Base-by-base conservation (phyloP, 2,888 invertebrate species). In the Mythimna lalbum region DNA sequence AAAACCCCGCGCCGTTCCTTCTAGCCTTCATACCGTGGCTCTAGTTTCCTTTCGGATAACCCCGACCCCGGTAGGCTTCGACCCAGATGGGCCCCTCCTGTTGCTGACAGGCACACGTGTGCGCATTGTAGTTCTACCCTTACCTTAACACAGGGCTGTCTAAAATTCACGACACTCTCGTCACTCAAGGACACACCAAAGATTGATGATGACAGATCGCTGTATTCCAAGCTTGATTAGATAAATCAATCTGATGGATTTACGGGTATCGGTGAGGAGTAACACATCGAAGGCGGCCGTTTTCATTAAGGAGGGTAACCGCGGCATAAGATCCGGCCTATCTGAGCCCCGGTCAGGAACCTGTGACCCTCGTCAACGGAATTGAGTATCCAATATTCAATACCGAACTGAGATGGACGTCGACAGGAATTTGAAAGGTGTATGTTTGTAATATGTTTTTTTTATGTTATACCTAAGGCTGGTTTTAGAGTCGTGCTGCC, bases 281-380 rank as follows among this genome's bases (percentile, higher is more conserved):
- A 62, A 49, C 49, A 52, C 17, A 52, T 73, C 3, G 62, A 61
- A 17, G n/a, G 60, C 59, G 9, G n/a, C 66, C 52, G 67, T 74
- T 81, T 81, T 78, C 66, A 81, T 78, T 81, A 78, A 62, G 39
- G 63, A 5, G 50, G 66, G 71, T 60, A 69, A 74, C 63, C 56
- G 39, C 52, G 56, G 62, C 39, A 49, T 43, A 64, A 71, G 70
- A 71, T 71, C 19, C 59, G 59, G 27, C 21, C 23, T 36, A 39
- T 69, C n/a, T 12, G 31, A 55, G 21, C 53, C 17, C 39, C 64
- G 53, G 43, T 31, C 36, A 57, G 33, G 47, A 60, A 36, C 33
- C 67, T 36, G 6, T 14, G 52, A 76, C 83, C 80, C 71, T 76
- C 39, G 53, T 82, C 83, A 73, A 64, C 17, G 33, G 50, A 43